phyloP scores from a whole-genome alignment of 2,113 vertebrate genomes.

The Tragelaphus strepsiceros region DNA sequence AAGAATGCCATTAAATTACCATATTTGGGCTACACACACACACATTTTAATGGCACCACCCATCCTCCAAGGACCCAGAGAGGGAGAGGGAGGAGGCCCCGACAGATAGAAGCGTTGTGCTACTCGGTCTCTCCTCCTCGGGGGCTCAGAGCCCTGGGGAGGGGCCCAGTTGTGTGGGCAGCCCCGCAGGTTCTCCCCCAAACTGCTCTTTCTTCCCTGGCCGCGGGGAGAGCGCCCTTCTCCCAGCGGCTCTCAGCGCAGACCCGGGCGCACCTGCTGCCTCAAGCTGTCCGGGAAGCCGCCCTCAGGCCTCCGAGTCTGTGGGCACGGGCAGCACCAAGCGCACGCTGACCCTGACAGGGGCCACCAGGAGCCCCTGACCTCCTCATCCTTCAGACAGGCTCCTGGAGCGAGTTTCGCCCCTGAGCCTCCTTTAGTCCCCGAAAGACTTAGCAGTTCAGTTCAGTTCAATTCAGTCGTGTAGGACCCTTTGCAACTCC shows the following conservation, averaged over 20 bases:
- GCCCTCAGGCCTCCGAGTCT: background rate
- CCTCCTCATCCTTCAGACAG: background rate
- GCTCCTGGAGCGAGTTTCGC: background rate
- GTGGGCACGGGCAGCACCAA: fast-evolving
- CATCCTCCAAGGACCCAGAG: background rate
- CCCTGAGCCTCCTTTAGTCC: background rate
- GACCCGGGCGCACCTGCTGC: fast-evolving
- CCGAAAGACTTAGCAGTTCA: background rate
- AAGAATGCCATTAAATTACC: background rate
- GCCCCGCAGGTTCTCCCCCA: background rate
- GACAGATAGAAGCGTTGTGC: no score
- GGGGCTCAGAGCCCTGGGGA: fast-evolving
- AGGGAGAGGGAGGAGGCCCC: background rate
- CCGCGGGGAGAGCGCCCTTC: background rate
- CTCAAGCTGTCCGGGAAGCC: background rate
- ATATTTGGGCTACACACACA: background rate
- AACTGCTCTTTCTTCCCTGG: background rate
- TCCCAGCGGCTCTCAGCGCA: background rate
- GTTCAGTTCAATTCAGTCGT: fast-evolving
- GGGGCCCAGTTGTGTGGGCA: background rate
- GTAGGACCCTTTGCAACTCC: background rate
- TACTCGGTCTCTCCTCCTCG: fast-evolving
- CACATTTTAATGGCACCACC: background rate
- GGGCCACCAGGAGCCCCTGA: background rate
- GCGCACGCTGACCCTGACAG: background rate